Conservation (phyloP, 2,113 vertebrate genomes). For the Daboia siamensis region DNA sequence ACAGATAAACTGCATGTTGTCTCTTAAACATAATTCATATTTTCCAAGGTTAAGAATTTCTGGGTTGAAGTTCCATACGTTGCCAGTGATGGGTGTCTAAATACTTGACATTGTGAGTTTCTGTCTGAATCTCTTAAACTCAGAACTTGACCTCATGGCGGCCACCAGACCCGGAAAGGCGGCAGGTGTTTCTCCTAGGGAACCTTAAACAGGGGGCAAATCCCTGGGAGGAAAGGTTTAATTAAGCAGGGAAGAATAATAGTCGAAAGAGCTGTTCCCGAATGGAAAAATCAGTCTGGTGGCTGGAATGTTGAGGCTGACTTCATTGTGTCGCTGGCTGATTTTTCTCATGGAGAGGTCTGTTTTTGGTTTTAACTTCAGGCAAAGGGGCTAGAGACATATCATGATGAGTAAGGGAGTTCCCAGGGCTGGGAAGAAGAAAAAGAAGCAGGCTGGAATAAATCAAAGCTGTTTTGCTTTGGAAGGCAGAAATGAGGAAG, state of each 20-base stretch:
- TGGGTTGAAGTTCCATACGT: slow-evolving; percentile 27
- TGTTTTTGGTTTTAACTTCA: background rate
- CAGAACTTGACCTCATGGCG: background rate
- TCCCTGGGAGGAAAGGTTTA: background rate
- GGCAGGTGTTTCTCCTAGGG: background rate
- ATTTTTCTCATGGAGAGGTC: background rate
- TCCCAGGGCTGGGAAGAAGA: background rate
- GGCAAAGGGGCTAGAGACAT: background rate
- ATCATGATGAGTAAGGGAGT: background rate
- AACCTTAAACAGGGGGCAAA: background rate
- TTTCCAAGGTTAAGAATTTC: slow-evolving; percentile 40
- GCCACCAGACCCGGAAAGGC: background rate
- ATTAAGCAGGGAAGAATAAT: background rate
- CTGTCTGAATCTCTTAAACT: slow-evolving; percentile 10
- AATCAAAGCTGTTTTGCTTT: background rate
- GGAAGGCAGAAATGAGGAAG: background rate
- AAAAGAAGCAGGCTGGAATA: background rate
- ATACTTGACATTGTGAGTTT: background rate
- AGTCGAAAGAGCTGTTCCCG: background rate
- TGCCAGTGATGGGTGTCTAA: background rate
- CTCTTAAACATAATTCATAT: slow-evolving; percentile 36
- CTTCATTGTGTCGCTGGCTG: background rate
- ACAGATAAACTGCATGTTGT: slow-evolving; percentile 16
- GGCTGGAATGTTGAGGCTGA: background rate
- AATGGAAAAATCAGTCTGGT: background rate